phyloP scores from a whole-genome alignment of 2,113 vertebrate species.

The Peromyscus polionotus region DNA sequence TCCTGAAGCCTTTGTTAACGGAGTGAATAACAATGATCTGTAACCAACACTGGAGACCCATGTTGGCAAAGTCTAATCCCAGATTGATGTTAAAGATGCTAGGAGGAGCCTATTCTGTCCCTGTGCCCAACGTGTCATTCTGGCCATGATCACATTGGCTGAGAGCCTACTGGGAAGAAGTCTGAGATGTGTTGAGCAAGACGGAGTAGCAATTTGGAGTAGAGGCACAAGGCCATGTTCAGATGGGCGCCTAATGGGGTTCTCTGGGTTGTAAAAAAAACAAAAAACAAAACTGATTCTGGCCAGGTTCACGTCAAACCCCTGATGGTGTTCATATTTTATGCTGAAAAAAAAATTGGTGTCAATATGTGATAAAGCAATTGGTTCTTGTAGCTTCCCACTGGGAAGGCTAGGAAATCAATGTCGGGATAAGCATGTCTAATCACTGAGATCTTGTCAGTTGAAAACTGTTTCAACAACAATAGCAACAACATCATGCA shows the following conservation, averaged over 20 bases:
- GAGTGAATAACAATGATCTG: not conserved
- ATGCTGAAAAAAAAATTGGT: slow-evolving; percentile 24
- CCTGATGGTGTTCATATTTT: not conserved
- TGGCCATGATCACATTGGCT: not conserved
- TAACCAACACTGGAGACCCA: not conserved
- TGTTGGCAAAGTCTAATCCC: not conserved
- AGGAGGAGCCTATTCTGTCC: not conserved
- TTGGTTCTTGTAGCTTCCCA: not conserved
- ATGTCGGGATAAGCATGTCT: not conserved
- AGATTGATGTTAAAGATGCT: not conserved
- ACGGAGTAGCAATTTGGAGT: not conserved
- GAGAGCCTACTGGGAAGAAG: not conserved
- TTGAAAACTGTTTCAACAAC: not conserved
- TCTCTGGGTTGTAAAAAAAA: not conserved
- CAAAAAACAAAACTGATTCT: not conserved
- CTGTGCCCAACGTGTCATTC: not conserved
- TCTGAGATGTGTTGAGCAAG: not conserved
- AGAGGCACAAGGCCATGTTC: not conserved
- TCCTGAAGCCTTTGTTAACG: not conserved
- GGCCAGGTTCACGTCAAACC: not conserved
- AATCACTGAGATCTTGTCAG: slow-evolving; percentile 27
- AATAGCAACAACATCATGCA: too few species aligned
- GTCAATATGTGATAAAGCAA: slow-evolving; percentile 1
- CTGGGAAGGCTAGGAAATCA: not conserved
- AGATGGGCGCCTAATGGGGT: not conserved